These are phyloP conservation scores for Lordiphosa andalusiaca DNA, from an alignment of 2,888 invertebrate genomes.

Conservation along the genomic window DNA sequence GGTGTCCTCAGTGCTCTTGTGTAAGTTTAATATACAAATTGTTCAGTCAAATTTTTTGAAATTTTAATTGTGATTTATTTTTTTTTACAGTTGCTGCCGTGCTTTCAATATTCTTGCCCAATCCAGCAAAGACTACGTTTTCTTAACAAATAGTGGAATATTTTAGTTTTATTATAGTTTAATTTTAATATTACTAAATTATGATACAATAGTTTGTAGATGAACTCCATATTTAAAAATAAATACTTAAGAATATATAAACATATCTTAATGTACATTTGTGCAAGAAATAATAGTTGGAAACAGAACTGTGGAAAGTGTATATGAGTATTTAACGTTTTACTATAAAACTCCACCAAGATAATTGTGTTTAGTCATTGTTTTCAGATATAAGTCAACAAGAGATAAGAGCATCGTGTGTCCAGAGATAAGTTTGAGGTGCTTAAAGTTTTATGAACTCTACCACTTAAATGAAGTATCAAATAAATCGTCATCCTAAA, in stretches of 20 bases:
- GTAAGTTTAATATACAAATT: conserved; percentile 79
- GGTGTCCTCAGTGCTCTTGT: conserved; percentile 83
- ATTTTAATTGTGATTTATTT: neutral
- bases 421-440: no score
- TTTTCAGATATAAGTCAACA: no score
- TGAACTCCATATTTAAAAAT: neutral
- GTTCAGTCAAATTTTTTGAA: neutral
- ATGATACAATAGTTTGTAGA: conserved; percentile 8
- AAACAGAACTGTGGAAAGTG: no score
- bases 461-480: no score
- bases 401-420: no score
- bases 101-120: conserved; percentile 65
- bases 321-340: no score
- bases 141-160: conserved; percentile 24
- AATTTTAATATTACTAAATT: neutral
- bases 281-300: no score
- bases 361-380: no score
- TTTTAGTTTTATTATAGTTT: neutral
- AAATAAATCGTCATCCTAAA: no score
- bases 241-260: neutral
- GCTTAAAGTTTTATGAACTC: no score
- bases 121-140: conserved; percentile 56
- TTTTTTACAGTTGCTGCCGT: conserved; percentile 56
- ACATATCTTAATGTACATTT: no score
- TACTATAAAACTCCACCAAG: no score